Evolutionary conservation across 1,140 invertebrate species (phyloP).

Genomic region (Heterodera carotae): DNA sequence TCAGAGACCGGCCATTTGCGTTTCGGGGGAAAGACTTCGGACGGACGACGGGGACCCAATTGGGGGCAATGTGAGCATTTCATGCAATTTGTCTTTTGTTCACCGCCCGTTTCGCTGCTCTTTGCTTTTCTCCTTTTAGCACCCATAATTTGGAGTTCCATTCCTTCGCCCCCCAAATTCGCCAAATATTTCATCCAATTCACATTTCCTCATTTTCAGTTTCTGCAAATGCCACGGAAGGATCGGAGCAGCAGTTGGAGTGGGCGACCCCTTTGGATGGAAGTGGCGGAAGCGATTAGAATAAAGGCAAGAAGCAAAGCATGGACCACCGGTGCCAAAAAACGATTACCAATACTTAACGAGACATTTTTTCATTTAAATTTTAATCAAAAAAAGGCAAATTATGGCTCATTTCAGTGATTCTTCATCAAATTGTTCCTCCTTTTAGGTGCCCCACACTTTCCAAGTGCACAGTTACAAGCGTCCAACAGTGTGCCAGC

Average conservation of each 20-base stretch:
- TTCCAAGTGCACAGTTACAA: constrained; percentile 77
- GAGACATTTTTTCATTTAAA: no score
- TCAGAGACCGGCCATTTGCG: constrained; percentile 55
- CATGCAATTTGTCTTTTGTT: not conserved
- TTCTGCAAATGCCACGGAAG: constrained; percentile 62
- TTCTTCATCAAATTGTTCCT: not conserved
- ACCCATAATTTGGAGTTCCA: not conserved
- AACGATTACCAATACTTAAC: no score
- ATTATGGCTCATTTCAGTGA: not conserved
- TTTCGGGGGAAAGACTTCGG: constrained; percentile 53
- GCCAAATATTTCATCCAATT: not conserved
- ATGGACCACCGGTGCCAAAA: not conserved
- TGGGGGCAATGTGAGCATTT: constrained; percentile 59
- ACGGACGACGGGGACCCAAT: constrained; percentile 60
- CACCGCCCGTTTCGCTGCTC: not conserved
- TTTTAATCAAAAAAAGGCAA: not conserved
- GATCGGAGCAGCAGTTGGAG: constrained; percentile 67
- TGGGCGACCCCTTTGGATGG: constrained; percentile 76
- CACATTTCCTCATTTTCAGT: constrained; percentile 30
- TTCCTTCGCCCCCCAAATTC: not conserved
- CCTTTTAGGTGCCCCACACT: constrained; percentile 60
- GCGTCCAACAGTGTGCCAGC: constrained; percentile 88
- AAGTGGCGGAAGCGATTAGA: constrained; percentile 67
- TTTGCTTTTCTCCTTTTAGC: not conserved
- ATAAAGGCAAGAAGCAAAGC: constrained; percentile 41